Conservation (phyloP, 2,797 vertebrate genomes). For the Lerista edwardsae region DNA sequence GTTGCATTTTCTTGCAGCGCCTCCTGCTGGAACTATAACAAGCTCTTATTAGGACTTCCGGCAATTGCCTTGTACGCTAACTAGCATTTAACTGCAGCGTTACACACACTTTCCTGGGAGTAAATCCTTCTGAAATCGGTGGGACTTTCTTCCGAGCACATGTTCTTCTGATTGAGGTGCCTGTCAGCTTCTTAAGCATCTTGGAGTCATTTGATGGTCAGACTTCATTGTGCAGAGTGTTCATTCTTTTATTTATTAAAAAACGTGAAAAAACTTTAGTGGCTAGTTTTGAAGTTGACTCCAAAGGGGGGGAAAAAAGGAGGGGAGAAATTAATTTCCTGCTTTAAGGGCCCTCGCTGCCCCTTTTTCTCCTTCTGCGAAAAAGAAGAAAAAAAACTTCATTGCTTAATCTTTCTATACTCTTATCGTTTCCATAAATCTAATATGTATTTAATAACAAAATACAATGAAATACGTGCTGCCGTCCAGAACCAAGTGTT, state of each 20-base stretch:
- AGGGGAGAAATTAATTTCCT: constrained; percentile 68
- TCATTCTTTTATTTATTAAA: background rate
- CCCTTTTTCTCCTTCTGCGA: constrained; percentile 59
- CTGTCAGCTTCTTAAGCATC: constrained; percentile 39
- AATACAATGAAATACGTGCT: constrained; percentile 67
- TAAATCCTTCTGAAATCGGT: too few relatives aligned
- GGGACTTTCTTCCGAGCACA: too few relatives aligned
- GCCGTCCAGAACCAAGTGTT: constrained; percentile 70
- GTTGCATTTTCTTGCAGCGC: constrained; percentile 35
- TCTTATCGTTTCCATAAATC: constrained; percentile 65
- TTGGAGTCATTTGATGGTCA: constrained; percentile 54
- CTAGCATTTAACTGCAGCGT: constrained; percentile 48
- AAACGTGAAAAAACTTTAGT: constrained; percentile 3
- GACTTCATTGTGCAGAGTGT: constrained; percentile 37
- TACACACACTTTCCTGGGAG: too few relatives aligned
- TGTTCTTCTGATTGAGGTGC: too few relatives aligned
- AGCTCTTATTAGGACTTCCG: background rate
- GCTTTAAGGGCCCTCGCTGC: constrained; percentile 62
- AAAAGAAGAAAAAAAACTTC: constrained; percentile 37
- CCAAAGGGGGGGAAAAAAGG: constrained; percentile 29
- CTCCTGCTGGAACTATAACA: constrained; percentile 45
- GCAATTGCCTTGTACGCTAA: constrained; percentile 51
- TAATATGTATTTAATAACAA: constrained; percentile 74
- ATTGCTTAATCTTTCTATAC: constrained; percentile 61
- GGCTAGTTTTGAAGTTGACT: constrained; percentile 52